Conservation (phyloP, 2,113 vertebrate genomes). For the Puffinus mauretanicus region DNA sequence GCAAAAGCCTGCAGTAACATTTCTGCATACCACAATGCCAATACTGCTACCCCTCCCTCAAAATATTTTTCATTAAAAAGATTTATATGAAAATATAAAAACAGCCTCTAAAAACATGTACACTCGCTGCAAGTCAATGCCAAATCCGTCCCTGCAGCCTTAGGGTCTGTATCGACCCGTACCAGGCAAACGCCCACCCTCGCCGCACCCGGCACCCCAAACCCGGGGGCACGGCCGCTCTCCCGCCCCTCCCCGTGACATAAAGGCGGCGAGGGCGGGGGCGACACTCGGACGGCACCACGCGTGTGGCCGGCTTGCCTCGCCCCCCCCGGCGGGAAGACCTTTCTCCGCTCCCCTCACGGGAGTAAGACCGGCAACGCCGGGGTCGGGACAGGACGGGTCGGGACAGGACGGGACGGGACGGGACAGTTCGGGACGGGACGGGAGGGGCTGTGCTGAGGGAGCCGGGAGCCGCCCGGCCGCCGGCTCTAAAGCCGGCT, state of each 20-base stretch:
- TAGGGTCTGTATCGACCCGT: accelerated
- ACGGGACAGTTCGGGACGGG: too few relatives aligned
- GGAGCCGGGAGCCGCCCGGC: neutral
- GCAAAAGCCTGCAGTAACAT: neutral
- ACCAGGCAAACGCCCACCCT: accelerated
- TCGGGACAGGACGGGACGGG: too few relatives aligned
- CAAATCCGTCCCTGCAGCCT: accelerated
- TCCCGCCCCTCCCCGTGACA: neutral
- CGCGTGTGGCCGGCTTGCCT: neutral
- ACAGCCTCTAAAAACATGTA: accelerated
- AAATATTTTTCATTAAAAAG: neutral
- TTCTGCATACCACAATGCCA: neutral
- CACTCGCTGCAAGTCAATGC: accelerated
- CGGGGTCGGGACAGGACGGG: neutral
- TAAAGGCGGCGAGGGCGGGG: neutral
- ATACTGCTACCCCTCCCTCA: accelerated
- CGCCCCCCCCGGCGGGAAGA: too few relatives aligned
- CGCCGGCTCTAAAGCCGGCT: neutral
- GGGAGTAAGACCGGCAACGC: neutral
- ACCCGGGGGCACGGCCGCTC: neutral
- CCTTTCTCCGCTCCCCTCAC: neutral
- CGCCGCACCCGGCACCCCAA: neutral
- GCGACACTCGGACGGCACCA: neutral
- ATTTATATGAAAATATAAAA: neutral
- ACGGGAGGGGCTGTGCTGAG: neutral